phyloP scores from a whole-genome alignment of 2,888 invertebrate genomes.

The Elegia similella region DNA sequence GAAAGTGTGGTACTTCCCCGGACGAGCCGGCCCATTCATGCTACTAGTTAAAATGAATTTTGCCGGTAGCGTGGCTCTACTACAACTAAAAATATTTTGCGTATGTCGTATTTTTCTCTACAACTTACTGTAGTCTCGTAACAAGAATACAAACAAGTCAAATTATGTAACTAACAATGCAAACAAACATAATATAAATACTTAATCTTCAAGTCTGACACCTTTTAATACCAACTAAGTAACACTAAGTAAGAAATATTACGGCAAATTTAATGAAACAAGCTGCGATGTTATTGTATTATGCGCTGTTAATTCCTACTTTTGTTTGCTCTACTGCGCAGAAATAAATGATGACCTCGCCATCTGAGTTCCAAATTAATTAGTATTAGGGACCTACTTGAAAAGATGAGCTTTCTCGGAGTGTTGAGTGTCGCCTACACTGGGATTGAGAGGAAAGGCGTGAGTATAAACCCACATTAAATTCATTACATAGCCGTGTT shows the following conservation, averaged over 20 bases:
- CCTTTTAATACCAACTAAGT: neutral
- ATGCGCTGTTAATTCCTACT: conserved; percentile 7
- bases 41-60: no score
- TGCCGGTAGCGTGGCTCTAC: no score
- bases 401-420: neutral
- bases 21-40: no score
- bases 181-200: neutral
- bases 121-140: no score
- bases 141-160: neutral
- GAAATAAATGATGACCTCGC: conserved; percentile 2
- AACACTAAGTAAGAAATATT: conserved; percentile 12
- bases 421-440: neutral
- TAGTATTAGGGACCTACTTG: neutral
- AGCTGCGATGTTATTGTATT: neutral
- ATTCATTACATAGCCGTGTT: no score
- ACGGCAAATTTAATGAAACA: conserved; percentile 5
- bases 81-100: no score
- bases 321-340: conserved; percentile 5
- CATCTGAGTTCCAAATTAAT: conserved; percentile 7
- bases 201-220: conserved; percentile 3
- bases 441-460: no score
- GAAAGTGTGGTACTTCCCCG: no score
- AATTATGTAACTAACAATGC: neutral
- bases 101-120: no score
- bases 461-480: no score